Base-by-base conservation (phyloP, 2,888 invertebrate species). In the Sialis lutaria region DNA sequence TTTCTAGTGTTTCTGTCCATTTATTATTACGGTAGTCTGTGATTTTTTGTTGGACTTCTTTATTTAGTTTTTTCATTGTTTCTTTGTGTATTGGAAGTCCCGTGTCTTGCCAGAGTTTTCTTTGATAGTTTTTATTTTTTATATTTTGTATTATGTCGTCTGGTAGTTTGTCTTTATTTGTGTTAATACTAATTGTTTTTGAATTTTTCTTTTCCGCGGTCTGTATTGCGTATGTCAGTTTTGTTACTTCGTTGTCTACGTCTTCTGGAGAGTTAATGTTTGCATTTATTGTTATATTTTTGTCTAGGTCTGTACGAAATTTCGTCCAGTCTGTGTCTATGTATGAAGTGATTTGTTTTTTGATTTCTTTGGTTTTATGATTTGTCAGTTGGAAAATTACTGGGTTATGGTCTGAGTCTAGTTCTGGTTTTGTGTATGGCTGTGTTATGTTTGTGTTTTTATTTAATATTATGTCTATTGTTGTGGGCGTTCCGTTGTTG, bases 281-380 rank as follows among this genome's bases (percentile, higher is more conserved):
- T 7, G 35, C 33, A 6, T 32, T 48, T 6, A 51, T 49, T 39
- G 9, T 42, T 4, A 51, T 31, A 32, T 41, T 45, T 3, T n/a
- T 22, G 44, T 50, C 45, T 2, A 51, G 8, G 10, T 40, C 39
- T 13, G 35, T 22, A 7, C 49, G 39, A 35, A 41, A 51, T 40
- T 45, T 30, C 9, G 30, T 12, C 51, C 51, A 51, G 34, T 51
- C 44, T 6, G 51, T 47, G 6, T 40, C 41, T 35, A 42, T 44
- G 35, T 51, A 45, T 3, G 44, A 13, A 8, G 33, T 33, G 5
- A 32, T 30, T 33, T 42, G 8, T 35, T 9, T 9, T 8, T 35
- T 35, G 8, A 8, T 35, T 8, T n/a, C 9, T 8, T 8, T 35
- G 2, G 8, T 8, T 9, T 35, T n/a, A 2, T 9, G 35, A n/a